Conservation (phyloP, 1,140 invertebrate genomes). For the Chelonus insularis region DNA sequence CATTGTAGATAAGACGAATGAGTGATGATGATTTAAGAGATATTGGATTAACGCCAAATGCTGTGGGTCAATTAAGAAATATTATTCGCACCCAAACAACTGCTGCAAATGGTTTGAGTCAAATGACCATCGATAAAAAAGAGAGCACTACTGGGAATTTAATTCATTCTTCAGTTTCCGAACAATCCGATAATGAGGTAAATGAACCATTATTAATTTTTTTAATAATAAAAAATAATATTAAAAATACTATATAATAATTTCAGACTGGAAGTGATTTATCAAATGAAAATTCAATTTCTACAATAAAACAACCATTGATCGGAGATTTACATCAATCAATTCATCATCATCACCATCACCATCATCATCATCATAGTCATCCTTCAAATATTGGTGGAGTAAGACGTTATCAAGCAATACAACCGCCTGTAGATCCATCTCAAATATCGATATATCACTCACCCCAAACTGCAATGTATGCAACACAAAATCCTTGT, state of each 20-base stretch:
- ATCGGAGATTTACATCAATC: conserved; percentile 48
- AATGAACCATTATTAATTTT: conserved; percentile 5
- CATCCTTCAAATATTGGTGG: conserved; percentile 45
- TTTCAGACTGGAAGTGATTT: conserved; percentile 42
- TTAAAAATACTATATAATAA: too few species aligned
- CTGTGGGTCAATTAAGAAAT: conserved; percentile 63
- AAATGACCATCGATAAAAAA: conserved; percentile 51
- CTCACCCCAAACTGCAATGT: conserved; percentile 46
- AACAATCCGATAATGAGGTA: conserved; percentile 51
- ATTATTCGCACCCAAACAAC: conserved; percentile 62
- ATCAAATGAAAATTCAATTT: conserved; percentile 41
- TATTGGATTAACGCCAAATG: conserved; percentile 57
- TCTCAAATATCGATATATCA: conserved; percentile 53
- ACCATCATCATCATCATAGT: conserved; percentile 17
- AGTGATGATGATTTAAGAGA: conserved; percentile 62
- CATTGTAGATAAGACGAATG: conserved; percentile 61
- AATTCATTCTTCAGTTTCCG: conserved; percentile 35
- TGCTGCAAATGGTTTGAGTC: conserved; percentile 55
- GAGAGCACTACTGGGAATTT: conserved; percentile 43
- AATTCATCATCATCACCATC: conserved; percentile 49
- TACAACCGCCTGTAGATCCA: conserved; percentile 44
- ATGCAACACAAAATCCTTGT: conserved; percentile 51
- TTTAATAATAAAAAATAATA: too few species aligned
- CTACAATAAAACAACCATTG: conserved; percentile 44
- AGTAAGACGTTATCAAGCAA: conserved; percentile 53